Conservation (phyloP, 2,113 vertebrate genomes). For the Sciurus niger region DNA sequence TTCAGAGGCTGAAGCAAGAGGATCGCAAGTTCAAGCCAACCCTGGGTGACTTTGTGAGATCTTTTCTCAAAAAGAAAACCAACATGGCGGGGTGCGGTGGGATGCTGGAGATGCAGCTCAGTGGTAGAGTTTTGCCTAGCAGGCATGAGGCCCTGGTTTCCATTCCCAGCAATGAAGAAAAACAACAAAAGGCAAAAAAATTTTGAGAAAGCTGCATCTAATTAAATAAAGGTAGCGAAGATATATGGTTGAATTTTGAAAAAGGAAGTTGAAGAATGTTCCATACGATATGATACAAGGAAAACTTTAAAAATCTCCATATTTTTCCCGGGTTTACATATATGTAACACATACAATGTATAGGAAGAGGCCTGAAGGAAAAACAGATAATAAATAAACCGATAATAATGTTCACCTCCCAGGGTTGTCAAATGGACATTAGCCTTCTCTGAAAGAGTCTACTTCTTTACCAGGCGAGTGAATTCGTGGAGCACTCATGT, state of each 20-base stretch:
- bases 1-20: no score
- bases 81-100: no score
- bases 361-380: neutral
- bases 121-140: no score
- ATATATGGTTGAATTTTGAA: neutral
- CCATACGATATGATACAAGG: neutral
- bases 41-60: no score
- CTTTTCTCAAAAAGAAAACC: no score
- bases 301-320: neutral
- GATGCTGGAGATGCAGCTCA: no score
- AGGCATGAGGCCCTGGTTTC: no score
- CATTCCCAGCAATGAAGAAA: no score
- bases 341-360: neutral
- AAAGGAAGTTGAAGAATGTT: neutral
- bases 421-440: neutral
- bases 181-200: neutral
- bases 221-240: neutral
- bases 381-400: neutral
- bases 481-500: neutral
- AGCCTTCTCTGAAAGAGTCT: constrained; percentile 9
- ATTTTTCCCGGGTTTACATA: neutral
- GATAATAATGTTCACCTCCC: neutral
- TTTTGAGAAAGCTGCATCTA: neutral
- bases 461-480: constrained; percentile 14
- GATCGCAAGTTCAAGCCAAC: no score